A percentile compares a stretch with the other conserved stretches of the same genome.
Conservation (phyloP, 37 sponge, comb jelly and placozoan genomes). For the Diacarnus erythraeanus region DNA sequence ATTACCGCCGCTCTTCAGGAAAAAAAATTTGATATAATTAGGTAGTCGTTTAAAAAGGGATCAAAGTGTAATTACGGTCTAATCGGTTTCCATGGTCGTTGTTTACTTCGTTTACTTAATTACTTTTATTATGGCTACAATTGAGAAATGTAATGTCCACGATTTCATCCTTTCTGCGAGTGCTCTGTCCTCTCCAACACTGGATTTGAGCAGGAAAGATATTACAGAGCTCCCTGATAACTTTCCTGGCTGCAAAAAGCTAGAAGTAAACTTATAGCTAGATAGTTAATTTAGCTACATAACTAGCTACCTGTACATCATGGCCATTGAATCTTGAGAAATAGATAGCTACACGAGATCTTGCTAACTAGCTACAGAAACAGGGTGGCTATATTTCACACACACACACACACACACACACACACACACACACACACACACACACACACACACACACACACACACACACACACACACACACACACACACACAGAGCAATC, state of each 20-base stretch:
- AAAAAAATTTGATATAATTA: too few species aligned
- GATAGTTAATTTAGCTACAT: too few species aligned
- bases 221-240: constrained; percentile 39
- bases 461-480: not conserved
- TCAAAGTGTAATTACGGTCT: too few species aligned
- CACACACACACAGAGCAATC: not conserved
- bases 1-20: too few species aligned
- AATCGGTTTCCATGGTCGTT: not conserved
- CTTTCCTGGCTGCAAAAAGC: constrained; percentile 18
- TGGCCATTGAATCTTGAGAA: too few species aligned
- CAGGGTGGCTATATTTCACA: too few species aligned
- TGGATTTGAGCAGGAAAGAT: constrained; percentile 53
- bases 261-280: not conserved
- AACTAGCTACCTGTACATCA: too few species aligned
- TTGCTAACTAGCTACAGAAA: not conserved
- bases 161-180: constrained; percentile 35
- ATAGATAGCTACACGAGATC: not conserved
- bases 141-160: constrained; percentile 5
- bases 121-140: not conserved
- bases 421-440: not conserved
- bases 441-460: not conserved
- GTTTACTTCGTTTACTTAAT: not conserved
- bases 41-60: too few species aligned
- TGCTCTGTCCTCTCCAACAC: constrained; percentile 11
- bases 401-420: too few species aligned